Base-by-base conservation (phyloP, 2,888 invertebrate genomes). In the Clunio marinus region DNA sequence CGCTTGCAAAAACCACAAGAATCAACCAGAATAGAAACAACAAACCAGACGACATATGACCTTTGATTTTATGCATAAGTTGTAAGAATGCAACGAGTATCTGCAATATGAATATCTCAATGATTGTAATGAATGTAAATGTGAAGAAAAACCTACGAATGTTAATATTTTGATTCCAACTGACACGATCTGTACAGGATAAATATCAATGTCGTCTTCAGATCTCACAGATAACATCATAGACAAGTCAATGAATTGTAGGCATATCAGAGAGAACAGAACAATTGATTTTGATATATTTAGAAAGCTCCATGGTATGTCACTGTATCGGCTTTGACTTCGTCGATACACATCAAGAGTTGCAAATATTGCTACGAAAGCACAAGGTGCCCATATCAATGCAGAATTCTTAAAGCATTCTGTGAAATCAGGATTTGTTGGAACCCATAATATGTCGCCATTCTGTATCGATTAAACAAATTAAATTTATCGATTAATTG, bases 391-490 rank as follows among this genome's bases (percentile, higher is more conserved):
- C 89, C 89, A 91, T 67, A 87, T 78, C 51, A 90, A 75, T n/a
- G 86, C 82, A 1, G 89, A 88, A 73, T 84, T 83, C 78, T 88
- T 85, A 76, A 90, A 89, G 76, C 90, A 91, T 73, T 80, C 79
- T 66, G 89, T 87, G 70, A 90, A 80, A 74, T 87, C 84, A 15
- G 70, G 90, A 75, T 84, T 79, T 10, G 82, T 77, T 2, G 88
- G 83, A 72, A 84, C 73, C 87, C 88, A 87, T 69, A 27, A 32
- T 7, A 32, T 10, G 10, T 32, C 10, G 27, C 25, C 25, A 13
- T 24, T 57, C 20, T 17, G 2, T 51, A n/a, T 7, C 51, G 22
- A 51, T 7, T n/a, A n/a, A n/a, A n/a, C n/a, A 32, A 13, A 32
- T 5, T 8, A 32, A 32, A 8, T 32, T 32, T 32, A 13, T 8